Conservation (phyloP, 2,888 invertebrate genomes). For the Caenorhabditis sp. region DNA sequence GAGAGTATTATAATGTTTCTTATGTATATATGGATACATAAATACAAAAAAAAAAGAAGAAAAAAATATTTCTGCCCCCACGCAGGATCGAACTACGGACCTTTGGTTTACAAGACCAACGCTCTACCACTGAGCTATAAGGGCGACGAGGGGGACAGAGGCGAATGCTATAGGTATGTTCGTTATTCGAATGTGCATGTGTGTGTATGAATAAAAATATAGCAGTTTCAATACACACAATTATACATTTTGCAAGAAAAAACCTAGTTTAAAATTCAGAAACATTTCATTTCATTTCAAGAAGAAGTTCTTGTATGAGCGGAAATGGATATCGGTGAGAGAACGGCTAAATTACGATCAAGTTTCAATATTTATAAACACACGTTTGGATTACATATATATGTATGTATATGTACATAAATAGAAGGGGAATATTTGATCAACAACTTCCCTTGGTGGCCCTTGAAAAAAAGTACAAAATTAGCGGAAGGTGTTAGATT, state of each 20-base stretch:
- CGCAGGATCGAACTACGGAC: constrained; percentile 48
- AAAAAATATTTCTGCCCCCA: constrained; percentile 12
- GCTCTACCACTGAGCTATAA: constrained; percentile 52
- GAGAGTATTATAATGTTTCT: not conserved
- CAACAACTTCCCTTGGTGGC: not conserved
- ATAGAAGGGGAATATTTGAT: not conserved
- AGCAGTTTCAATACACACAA: not conserved
- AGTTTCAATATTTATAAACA: constrained; percentile 15
- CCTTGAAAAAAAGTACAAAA: not conserved
- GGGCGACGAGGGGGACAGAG: too few species aligned
- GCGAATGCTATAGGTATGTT: too few species aligned
- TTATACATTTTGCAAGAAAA: not conserved
- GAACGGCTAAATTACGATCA: constrained; percentile 30
- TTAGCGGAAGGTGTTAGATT: not conserved
- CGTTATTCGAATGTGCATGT: too few species aligned
- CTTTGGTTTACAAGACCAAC: constrained; percentile 51
- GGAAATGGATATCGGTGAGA: constrained; percentile 28
- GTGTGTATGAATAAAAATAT: too few species aligned
- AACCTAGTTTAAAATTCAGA: constrained; percentile 20
- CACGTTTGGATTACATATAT: not conserved
- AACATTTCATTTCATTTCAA: constrained; percentile 4
- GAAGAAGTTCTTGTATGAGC: constrained; percentile 1
- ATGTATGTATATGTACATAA: not conserved
- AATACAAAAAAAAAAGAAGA: not conserved
- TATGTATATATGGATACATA: too few species aligned